A percentile compares a stretch with the other conserved stretches of the same genome.
These are phyloP conservation scores for Scaptomyza pallida DNA, from an alignment of 1,140 invertebrate genomes.

Conservation along the genomic window DNA sequence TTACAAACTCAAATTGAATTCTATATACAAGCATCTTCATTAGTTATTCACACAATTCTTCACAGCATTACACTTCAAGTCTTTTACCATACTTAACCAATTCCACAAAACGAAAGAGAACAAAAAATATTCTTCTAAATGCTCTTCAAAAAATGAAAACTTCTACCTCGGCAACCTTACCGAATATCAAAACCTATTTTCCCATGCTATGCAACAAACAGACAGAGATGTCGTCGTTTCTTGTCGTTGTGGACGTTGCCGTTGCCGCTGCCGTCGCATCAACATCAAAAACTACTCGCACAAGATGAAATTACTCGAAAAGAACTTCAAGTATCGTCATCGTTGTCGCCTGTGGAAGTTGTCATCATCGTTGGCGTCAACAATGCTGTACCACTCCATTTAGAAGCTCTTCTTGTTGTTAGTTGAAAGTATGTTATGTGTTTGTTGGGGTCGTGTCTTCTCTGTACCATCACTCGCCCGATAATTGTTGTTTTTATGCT, in stretches of 20 bases:
- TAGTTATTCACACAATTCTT: conserved; percentile 41
- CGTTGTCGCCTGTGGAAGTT: conserved; percentile 22
- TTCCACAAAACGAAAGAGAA: conserved; percentile 28
- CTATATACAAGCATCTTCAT: conserved; percentile 34
- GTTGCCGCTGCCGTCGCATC: no score
- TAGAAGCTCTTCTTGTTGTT: conserved; percentile 26
- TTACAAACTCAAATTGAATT: conserved; percentile 36
- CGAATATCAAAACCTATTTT: conserved; percentile 41
- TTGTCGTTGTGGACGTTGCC: no score
- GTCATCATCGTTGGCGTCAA: conserved; percentile 60
- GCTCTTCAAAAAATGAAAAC: conserved; percentile 24
- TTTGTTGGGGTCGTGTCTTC: conserved; percentile 7
- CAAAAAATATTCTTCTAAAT: conserved; percentile 28
- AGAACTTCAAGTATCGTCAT: conserved; percentile 55
- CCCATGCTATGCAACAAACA: conserved; percentile 31
- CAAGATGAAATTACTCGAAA: conserved; percentile 78
- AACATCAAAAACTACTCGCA: conserved; percentile 65
- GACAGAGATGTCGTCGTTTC: background rate
- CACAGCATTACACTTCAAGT: conserved; percentile 26
- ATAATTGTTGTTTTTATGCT: conserved; percentile 8
- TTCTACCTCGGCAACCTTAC: background rate
- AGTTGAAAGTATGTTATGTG: conserved; percentile 18
- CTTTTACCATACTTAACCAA: conserved; percentile 22
- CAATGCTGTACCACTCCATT: conserved; percentile 55
- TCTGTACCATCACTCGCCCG: background rate